phyloP scores from a whole-genome alignment of 2,888 invertebrate species.

The Sesamia inferens region DNA sequence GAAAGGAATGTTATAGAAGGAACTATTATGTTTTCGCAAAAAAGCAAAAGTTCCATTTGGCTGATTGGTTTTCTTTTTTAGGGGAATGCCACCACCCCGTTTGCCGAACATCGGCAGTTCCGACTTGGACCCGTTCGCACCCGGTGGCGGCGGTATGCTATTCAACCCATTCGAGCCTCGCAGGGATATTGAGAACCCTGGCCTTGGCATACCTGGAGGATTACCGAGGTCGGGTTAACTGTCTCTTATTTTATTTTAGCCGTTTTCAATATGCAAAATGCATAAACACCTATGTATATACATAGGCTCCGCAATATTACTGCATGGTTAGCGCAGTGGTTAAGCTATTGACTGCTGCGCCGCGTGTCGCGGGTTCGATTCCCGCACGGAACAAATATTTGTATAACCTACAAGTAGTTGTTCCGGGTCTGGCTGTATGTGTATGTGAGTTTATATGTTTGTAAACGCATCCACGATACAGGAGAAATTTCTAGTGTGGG shows the following conservation, averaged over 20 bases:
- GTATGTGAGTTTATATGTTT: too few species aligned
- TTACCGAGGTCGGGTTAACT: slow-evolving; percentile 86
- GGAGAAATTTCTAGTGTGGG: too few species aligned
- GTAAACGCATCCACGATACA: too few species aligned
- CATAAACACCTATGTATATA: not conserved
- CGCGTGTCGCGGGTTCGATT: too few species aligned
- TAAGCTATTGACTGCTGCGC: too few species aligned
- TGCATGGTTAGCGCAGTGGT: too few species aligned
- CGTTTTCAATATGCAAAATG: not conserved
- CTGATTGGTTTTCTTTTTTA: slow-evolving; percentile 60
- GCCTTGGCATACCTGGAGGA: slow-evolving; percentile 90
- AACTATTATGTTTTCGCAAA: not conserved
- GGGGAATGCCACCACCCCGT: slow-evolving; percentile 80
- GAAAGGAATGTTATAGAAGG: not conserved
- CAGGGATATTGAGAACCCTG: slow-evolving; percentile 85
- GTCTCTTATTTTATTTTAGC: not conserved
- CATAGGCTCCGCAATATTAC: not conserved
- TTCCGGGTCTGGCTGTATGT: too few species aligned
- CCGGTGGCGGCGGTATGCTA: slow-evolving; percentile 93
- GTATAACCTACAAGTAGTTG: too few species aligned
- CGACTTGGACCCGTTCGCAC: slow-evolving; percentile 94
- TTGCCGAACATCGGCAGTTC: slow-evolving; percentile 91
- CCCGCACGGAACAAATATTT: too few species aligned
- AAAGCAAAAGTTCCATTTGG: not conserved
- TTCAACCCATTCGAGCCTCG: slow-evolving; percentile 91